Conservation (phyloP, 1,140 invertebrate genomes). For the Colletes latitarsis region DNA sequence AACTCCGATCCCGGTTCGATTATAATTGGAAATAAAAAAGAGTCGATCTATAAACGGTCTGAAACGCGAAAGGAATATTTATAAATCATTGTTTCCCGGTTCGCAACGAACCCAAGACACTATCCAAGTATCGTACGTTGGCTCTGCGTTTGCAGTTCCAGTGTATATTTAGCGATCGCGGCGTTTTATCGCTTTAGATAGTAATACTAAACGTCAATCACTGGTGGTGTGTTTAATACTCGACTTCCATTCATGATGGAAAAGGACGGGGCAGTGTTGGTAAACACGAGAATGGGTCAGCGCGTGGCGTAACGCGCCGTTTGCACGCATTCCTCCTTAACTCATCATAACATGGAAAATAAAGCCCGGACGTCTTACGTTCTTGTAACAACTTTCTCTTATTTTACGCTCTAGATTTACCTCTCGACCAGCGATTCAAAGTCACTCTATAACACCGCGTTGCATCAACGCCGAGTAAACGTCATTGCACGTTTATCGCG, state of each 20-base stretch:
- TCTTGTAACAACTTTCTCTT: neutral
- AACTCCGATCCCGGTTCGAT: too few species aligned
- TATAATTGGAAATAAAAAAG: too few species aligned
- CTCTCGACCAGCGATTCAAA: too few species aligned
- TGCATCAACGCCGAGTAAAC: too few species aligned
- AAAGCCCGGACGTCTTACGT: neutral
- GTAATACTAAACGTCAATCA: conserved; percentile 9
- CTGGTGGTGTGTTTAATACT: neutral
- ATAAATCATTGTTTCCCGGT: neutral
- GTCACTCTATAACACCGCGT: too few species aligned
- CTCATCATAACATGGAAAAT: neutral
- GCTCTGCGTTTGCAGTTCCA: neutral
- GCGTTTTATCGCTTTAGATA: conserved; percentile 10
- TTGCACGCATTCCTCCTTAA: conserved; percentile 10
- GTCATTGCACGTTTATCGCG: too few species aligned
- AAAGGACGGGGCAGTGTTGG: neutral
- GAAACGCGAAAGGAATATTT: too few species aligned
- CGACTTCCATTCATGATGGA: conserved; percentile 10
- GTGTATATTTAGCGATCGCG: neutral
- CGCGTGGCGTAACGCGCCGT: neutral
- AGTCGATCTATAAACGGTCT: too few species aligned
- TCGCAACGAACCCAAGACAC: neutral
- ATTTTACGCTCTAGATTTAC: neutral
- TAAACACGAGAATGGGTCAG: conserved; percentile 18
- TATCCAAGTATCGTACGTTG: neutral